These are phyloP conservation scores for Drosophila varians DNA, from an alignment of 1,140 invertebrate species.

Conservation along the genomic window DNA sequence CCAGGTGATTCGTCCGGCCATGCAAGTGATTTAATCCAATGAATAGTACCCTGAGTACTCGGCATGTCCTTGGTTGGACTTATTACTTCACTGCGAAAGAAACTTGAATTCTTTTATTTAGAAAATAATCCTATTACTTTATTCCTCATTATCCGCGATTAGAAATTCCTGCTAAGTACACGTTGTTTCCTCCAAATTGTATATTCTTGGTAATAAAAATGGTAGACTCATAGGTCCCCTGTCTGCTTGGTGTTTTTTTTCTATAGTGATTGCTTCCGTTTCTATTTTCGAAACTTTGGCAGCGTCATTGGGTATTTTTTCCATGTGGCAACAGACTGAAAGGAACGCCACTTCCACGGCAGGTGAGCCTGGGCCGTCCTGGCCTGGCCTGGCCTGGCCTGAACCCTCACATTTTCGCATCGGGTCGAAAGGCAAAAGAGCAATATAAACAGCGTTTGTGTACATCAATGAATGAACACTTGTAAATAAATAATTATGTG, in stretches of 20 bases:
- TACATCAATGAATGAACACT: conserved; percentile 61
- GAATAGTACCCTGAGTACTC: neutral
- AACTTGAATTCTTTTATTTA: neutral
- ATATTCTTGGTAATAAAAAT: neutral
- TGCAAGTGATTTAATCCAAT: conserved; percentile 6
- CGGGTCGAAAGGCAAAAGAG: conserved; percentile 38
- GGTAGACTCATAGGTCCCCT: neutral
- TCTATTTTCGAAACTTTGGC: conserved; percentile 25
- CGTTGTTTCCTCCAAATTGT: neutral
- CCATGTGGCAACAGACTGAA: conserved; percentile 30
- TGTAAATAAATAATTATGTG: conserved; percentile 75
- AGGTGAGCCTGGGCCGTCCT: conserved; percentile 1
- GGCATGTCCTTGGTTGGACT: neutral
- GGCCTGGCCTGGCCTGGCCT: conserved; percentile 4
- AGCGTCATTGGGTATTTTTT: conserved; percentile 46
- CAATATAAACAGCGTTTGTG: conserved; percentile 45
- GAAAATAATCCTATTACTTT: neutral
- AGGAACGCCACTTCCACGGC: conserved; percentile 6
- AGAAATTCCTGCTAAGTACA: neutral
- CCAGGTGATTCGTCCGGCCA: neutral
- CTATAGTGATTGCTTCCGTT: conserved; percentile 4
- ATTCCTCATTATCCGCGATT: neutral
- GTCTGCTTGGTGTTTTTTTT: neutral
- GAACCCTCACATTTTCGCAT: conserved; percentile 46
- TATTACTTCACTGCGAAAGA: neutral